Conservation (phyloP, 1,140 invertebrate species). For the Teleopsis dalmanni region DNA sequence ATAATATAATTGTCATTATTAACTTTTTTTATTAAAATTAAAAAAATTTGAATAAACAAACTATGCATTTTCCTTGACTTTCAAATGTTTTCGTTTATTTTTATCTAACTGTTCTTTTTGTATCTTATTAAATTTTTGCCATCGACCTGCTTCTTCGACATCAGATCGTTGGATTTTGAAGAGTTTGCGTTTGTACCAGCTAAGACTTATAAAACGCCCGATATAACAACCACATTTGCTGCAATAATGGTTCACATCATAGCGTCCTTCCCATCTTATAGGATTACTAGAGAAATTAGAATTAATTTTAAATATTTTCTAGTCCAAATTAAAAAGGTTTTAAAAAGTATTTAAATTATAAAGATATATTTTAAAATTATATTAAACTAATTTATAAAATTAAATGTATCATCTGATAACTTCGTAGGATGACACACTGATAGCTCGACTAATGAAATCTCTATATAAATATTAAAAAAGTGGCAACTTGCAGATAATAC, state of each 20-base stretch:
- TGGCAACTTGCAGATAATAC: too few species aligned
- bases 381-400: too few species aligned
- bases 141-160: conserved; percentile 26
- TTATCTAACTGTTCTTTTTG: conserved; percentile 33
- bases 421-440: too few species aligned
- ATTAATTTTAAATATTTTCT: neutral
- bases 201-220: conserved; percentile 32
- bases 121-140: conserved; percentile 26
- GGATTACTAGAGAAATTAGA: conserved; percentile 19
- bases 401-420: too few species aligned
- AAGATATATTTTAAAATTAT: too few species aligned
- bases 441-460: too few species aligned
- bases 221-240: conserved; percentile 36
- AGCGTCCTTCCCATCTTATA: conserved; percentile 28
- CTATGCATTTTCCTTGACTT: neutral
- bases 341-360: too few species aligned
- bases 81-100: conserved; percentile 18
- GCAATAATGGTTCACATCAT: conserved; percentile 39
- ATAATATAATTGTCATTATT: too few species aligned
- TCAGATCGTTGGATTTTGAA: conserved; percentile 32
- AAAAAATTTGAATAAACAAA: too few species aligned
- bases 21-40: too few species aligned
- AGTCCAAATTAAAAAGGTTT: too few species aligned
- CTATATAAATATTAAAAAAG: too few species aligned
- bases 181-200: conserved; percentile 35